A percentile compares a stretch with the other conserved stretches of the same genome.
Conservation (phyloP, 2,888 invertebrate species). For the Chrysolina americana region DNA sequence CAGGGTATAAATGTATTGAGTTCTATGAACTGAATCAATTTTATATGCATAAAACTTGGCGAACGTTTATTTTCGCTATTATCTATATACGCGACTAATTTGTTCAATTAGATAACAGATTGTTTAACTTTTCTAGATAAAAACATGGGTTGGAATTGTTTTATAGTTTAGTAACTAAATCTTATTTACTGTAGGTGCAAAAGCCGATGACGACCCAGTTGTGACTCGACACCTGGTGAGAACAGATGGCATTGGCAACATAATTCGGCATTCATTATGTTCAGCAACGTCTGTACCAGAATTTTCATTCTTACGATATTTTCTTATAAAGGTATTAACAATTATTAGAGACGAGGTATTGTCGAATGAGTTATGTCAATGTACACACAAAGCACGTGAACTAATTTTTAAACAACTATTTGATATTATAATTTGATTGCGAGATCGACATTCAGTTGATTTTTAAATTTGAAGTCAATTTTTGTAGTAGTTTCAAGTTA, state of each 20-base stretch:
- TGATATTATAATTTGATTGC: no score
- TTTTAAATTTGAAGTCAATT: no score
- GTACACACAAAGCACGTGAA: no score
- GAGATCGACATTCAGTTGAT: no score
- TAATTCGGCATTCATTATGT: background rate
- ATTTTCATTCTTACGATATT: background rate
- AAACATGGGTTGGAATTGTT: background rate
- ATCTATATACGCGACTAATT: background rate
- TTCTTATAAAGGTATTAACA: background rate
- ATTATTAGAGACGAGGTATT: no score
- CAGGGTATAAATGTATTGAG: no score
- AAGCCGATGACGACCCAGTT: background rate
- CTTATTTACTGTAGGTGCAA: background rate
- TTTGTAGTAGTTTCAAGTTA: no score
- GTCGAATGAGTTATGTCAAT: no score
- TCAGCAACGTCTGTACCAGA: background rate
- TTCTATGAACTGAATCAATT: no score
- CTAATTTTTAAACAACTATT: no score
- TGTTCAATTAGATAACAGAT: conserved; percentile 8
- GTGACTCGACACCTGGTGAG: background rate
- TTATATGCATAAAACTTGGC: background rate
- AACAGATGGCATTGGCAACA: background rate
- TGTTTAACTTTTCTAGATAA: conserved; percentile 15
- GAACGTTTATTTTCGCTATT: background rate
- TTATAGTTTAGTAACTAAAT: background rate